Conservation (phyloP, 92 coral and sea anemone species). For the Palythoa caribaeorum region DNA sequence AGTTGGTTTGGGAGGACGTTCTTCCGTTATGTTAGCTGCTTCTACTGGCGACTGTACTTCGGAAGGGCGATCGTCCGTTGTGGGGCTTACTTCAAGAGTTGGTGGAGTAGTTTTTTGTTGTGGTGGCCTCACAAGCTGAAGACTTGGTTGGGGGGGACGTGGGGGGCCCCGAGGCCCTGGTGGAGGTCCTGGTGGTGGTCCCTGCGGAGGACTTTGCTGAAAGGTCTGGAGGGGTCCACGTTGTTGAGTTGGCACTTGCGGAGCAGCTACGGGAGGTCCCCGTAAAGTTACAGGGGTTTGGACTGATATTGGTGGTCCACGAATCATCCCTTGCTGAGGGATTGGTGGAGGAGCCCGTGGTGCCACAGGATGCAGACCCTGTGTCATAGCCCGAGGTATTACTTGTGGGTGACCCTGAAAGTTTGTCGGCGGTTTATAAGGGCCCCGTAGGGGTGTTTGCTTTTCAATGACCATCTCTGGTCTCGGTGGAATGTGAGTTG, state of each 20-base stretch:
- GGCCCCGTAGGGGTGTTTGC: slow-evolving; percentile 28
- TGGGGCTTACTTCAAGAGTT: slow-evolving; percentile 16
- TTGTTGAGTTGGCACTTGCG: slow-evolving; percentile 29
- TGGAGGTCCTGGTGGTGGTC: not conserved
- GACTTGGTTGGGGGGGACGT: slow-evolving; percentile 14
- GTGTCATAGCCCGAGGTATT: not conserved
- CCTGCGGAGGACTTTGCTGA: slow-evolving; percentile 1
- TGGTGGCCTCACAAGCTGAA: slow-evolving; percentile 28
- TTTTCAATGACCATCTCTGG: slow-evolving; percentile 30
- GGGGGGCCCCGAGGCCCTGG: slow-evolving; percentile 33
- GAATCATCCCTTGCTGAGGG: slow-evolving; percentile 28
- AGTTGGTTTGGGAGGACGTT: slow-evolving; percentile 87
- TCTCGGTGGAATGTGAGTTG: slow-evolving; percentile 27
- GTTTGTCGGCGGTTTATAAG: slow-evolving; percentile 6
- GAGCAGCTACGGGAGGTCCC: slow-evolving; percentile 25
- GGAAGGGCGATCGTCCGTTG: slow-evolving; percentile 9
- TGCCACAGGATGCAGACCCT: slow-evolving; percentile 2
- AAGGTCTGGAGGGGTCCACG: slow-evolving; percentile 10
- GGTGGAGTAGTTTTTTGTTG: slow-evolving; percentile 21
- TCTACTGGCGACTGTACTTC: slow-evolving; percentile 44
- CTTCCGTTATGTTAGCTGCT: slow-evolving; percentile 37
- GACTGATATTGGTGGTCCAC: slow-evolving; percentile 24
- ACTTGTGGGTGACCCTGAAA: slow-evolving; percentile 30
- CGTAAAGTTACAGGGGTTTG: slow-evolving; percentile 26
- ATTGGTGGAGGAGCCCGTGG: slow-evolving; percentile 17